Evolutionary conservation across 2,113 vertebrate genomes (phyloP).

Genomic region (Daubentonia madagascariensis): DNA sequence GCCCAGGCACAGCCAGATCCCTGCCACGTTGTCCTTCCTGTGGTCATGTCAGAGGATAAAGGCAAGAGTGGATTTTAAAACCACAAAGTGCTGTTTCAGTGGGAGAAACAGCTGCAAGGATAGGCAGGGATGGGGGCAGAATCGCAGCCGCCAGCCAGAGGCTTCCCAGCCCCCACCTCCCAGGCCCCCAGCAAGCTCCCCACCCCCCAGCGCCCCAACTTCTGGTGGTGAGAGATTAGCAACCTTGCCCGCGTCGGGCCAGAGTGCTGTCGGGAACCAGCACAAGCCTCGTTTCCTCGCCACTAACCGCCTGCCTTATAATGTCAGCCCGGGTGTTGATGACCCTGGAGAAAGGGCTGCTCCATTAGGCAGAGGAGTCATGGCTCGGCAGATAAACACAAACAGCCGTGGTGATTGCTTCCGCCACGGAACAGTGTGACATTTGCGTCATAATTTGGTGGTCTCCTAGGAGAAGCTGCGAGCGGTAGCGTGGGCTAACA

Average conservation of each 20-base stretch:
- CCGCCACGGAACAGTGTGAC: not conserved
- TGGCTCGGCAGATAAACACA: not conserved
- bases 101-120: not conserved
- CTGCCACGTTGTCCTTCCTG: not conserved
- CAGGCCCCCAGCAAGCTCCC: fast-evolving
- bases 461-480: constrained; percentile 38
- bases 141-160: fast-evolving
- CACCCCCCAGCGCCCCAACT: not conserved
- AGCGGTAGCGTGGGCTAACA: not conserved
- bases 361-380: not conserved
- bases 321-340: not conserved
- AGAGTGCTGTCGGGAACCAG: not conserved
- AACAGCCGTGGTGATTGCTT: not conserved
- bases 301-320: too few species aligned
- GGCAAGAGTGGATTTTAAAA: not conserved
- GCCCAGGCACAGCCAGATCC: fast-evolving
- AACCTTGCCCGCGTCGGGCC: not conserved
- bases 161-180: not conserved
- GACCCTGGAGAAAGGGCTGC: not conserved
- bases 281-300: fast-evolving
- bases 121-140: fast-evolving
- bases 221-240: fast-evolving
- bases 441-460: not conserved
- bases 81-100: not conserved
- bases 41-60: fast-evolving